Evolutionary conservation across 2,888 invertebrate species (phyloP), one percentile per base, ranked within the genome.

Genomic region (Melinaea menophilus): DNA sequence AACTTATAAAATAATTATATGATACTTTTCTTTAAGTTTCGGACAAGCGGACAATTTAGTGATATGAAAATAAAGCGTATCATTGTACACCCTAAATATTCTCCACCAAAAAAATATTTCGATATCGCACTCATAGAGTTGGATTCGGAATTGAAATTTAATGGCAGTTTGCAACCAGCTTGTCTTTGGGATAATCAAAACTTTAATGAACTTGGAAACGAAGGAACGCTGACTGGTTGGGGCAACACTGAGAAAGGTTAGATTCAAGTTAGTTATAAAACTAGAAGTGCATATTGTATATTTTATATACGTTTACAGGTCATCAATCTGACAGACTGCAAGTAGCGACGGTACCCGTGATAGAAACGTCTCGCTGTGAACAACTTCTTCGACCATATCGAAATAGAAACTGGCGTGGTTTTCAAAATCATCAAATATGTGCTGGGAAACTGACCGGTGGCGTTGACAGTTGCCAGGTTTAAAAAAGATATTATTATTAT

Each of bases 381-480:
- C 3, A 37, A 0, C 66, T 83, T 3, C 69, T 85, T 2, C 63
- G 51, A 2, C 65, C 69, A 0, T 73, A 67, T 0, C 80, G 79
- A 64, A 80, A 80, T 63, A 72, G 86, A 22, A 70, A 79, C 59
- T 85, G 82, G 82, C 76, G 77, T 11, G 84, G 86, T 0, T 51
- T 86, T 1, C 68, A 73, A 7, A 71, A 78, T 0, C 72, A 80
- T 41, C 87, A 88, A 72, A 61, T 88, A 2, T 88, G 87, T 65
- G 87, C 86, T 59, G 88, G 86, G 3, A 80, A 79, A 7, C 62
- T 86, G 37, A 72, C 70, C 13, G 88, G 88, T 5, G 86, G 84
- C 3, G 81, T 81, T 0, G 87, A 88, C 60, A 76, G 85, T 45
- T 88, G 88, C 67, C 79, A 85, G 79, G 86, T 86, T 70, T 47